phyloP scores from a whole-genome alignment of 2,888 invertebrate species.

The Halictus quadricinctus region DNA sequence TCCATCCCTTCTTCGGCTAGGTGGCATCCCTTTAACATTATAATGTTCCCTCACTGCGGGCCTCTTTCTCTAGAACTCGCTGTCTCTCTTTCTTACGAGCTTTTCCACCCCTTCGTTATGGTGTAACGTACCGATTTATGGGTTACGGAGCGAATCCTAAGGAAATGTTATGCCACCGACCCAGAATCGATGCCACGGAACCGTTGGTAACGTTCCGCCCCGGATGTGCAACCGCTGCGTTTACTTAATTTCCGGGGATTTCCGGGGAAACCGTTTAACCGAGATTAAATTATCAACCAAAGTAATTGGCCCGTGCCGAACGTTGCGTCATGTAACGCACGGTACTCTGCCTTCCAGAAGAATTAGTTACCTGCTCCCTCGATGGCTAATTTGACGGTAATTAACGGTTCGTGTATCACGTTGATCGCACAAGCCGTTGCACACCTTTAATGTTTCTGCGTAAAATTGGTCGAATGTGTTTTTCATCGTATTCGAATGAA shows the following conservation, averaged over 20 bases:
- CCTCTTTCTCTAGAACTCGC: conserved; percentile 51
- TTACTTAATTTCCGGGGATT: conserved; percentile 46
- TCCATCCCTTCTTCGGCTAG: conserved; percentile 65
- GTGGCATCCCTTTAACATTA: conserved; percentile 81
- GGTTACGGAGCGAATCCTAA: conserved; percentile 75
- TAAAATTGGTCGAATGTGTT: not conserved
- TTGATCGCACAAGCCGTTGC: not conserved
- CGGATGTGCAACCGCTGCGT: conserved; percentile 45
- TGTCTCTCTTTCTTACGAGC: conserved; percentile 53
- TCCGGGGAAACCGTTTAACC: conserved; percentile 50
- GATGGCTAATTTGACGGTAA: conserved; percentile 13
- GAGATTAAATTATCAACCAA: conserved; percentile 53
- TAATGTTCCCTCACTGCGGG: conserved; percentile 74
- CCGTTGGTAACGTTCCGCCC: conserved; percentile 71
- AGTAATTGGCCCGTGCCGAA: conserved; percentile 48
- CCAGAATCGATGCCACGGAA: conserved; percentile 77
- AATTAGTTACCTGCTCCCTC: conserved; percentile 28
- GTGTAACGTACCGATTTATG: conserved; percentile 79
- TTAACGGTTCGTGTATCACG: not conserved
- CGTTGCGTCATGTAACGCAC: conserved; percentile 31
- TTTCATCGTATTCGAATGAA: not conserved
- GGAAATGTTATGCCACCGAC: conserved; percentile 79
- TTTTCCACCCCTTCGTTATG: conserved; percentile 65
- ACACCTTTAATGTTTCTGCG: not conserved
- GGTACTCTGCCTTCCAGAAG: conserved; percentile 22